Evolutionary conservation across 2,888 invertebrate species (phyloP).

Genomic region (Calameuta pallipes): DNA sequence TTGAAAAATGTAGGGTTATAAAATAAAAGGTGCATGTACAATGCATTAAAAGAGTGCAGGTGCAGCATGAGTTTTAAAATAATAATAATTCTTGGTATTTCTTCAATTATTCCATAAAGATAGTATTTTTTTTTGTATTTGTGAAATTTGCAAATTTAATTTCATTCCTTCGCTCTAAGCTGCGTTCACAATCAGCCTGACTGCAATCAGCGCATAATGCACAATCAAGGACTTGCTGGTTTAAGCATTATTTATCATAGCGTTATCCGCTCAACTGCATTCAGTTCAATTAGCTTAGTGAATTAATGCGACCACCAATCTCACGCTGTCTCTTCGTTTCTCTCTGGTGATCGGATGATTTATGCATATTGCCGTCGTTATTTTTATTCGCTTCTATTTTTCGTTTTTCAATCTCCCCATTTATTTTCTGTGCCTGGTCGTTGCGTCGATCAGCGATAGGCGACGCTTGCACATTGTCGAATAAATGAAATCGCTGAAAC

Average conservation of each 20-base stretch:
- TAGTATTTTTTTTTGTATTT: background rate
- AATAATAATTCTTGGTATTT: background rate
- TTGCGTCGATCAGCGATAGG: background rate
- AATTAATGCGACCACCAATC: conserved; percentile 27
- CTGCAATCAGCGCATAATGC: background rate
- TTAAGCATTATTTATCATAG: conserved; percentile 4
- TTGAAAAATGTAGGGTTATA: background rate
- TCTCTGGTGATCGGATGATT: conserved; percentile 3
- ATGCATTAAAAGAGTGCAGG: background rate
- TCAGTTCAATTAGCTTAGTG: conserved; percentile 33
- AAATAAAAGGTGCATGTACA: background rate
- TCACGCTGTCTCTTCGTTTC: conserved; percentile 4
- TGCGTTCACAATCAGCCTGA: background rate
- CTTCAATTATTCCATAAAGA: background rate
- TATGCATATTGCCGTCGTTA: conserved; percentile 2
- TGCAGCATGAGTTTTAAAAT: background rate
- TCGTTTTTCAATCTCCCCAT: background rate
- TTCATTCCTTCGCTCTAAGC: background rate
- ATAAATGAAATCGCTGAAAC: background rate
- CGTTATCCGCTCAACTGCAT: conserved; percentile 31
- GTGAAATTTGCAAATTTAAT: background rate
- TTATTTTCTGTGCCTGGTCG: background rate
- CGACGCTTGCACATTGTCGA: too few relatives aligned
- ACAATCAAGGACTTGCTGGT: background rate
- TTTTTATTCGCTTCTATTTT: background rate